phyloP scores from a whole-genome alignment of 2,113 vertebrate genomes.

The Anseranas semipalmata region DNA sequence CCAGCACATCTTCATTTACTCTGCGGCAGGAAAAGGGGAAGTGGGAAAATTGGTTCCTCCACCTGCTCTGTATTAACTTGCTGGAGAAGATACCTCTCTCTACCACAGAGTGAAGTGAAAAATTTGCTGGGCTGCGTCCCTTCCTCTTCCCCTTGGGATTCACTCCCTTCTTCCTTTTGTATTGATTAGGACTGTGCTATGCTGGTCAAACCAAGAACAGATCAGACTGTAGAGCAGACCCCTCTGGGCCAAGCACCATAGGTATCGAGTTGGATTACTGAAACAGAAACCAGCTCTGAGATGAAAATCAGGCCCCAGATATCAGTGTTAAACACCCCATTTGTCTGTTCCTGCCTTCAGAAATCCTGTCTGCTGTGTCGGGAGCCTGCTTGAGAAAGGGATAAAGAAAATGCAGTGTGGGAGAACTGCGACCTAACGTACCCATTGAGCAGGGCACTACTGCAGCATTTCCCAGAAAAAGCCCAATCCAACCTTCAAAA shows the following conservation, averaged over 20 bases:
- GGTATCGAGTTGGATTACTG: background rate
- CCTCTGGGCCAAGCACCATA: background rate
- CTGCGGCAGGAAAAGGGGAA: background rate
- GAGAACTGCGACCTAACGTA: background rate
- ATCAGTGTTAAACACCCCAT: background rate
- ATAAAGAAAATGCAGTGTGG: background rate
- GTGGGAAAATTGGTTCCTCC: conserved; percentile 37
- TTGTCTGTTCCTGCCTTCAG: background rate
- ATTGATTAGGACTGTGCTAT: background rate
- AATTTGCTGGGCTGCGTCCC: background rate
- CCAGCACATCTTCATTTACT: background rate
- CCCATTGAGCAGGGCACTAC: background rate
- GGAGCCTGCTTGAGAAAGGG: background rate
- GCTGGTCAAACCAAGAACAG: background rate
- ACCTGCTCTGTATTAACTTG: conserved; percentile 7
- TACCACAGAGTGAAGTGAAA: background rate
- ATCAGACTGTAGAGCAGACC: background rate
- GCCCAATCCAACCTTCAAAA: background rate
- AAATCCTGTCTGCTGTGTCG: background rate
- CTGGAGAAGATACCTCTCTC: background rate
- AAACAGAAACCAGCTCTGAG: conserved; percentile 1
- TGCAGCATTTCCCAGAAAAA: background rate
- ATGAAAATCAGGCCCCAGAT: background rate
- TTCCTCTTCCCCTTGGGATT: conserved; percentile 1
- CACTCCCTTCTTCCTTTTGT: background rate